Base-by-base conservation (phyloP, 2,888 invertebrate genomes). In the Microctonus aethiopoides region DNA sequence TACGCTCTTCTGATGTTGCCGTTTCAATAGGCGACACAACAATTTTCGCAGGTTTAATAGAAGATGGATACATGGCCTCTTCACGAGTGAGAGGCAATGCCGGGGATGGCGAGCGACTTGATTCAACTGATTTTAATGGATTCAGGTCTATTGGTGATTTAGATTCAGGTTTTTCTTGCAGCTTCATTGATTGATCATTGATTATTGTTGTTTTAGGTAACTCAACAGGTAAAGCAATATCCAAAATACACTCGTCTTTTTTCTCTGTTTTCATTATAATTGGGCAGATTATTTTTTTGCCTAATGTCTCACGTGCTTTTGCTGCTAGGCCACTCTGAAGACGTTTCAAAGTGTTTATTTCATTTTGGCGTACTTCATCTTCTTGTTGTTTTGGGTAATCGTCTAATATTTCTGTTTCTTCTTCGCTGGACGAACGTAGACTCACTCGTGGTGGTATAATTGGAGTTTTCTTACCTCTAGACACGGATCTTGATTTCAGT, bases 291-390 rank as follows among this genome's bases (percentile, higher is more conserved):
- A 88, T 86, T 76, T 89, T 91, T 80, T 90, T 90, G 73, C 91
- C 91, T 68, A 92, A 85, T 1, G 89, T 87, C 81, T 92, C 93
- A 79, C 92, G 92, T 1, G 94, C 94, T 85, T 94, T 93, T 72
- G 92, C 89, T 68, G 93, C 90, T 83, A 91, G 85, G 74, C 91
- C 90, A 76, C 91, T 89, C 77, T 92, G 91, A 9, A 92, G 83
- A 73, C 90, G 87, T 79, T 93, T 91, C 73, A 94, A 85, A 80
- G 91, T 90, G 78, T 90, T 89, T 74, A 93, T 83, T 80, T 94
- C 94, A 77, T 90, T 91, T 62, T 91, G 88, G 64, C 91, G 91
- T 46, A 92, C 90, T 69, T 90, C 90, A 60, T 91, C 90, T 22
- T 75, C 74, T 24, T 52, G 70, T 26, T 88, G 74, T 20, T 87